Percentiles rank a stretch among this genome's conserved stretches.
Evolutionary conservation across 2,113 vertebrate species (phyloP).

Genomic region (Puntigrus tetrazona): DNA sequence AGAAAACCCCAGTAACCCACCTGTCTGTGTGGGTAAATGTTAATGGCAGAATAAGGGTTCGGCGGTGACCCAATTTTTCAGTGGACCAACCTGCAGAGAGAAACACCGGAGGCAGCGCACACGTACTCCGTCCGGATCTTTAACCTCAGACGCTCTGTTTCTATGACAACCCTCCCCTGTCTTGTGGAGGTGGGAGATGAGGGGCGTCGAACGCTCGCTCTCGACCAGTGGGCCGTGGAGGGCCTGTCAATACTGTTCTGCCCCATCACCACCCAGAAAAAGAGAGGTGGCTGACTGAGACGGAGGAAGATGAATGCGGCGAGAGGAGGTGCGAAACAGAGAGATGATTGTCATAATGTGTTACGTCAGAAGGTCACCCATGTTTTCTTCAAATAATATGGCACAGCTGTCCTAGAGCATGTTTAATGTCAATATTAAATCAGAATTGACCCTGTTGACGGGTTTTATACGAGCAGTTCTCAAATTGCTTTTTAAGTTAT

Average conservation of each 20-base stretch:
- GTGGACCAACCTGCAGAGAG: conserved; percentile 4
- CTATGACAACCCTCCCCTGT: conserved; percentile 41
- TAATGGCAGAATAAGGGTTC: conserved; percentile 24
- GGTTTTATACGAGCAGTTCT: not conserved
- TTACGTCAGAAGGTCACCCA: not conserved
- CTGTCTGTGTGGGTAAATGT: conserved; percentile 1
- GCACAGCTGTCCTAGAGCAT: not conserved
- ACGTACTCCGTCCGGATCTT: not conserved
- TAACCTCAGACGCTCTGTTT: conserved; percentile 21
- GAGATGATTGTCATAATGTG: conserved; percentile 13
- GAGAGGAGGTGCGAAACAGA: not conserved
- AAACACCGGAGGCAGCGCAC: not conserved
- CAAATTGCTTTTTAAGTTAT: not conserved
- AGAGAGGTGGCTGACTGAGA: conserved; percentile 17
- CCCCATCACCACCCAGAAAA: conserved; percentile 35
- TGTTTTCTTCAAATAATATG: conserved; percentile 10
- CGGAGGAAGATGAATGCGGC: not conserved
- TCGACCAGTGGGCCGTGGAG: conserved; percentile 11
- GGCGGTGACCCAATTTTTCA: conserved; percentile 27
- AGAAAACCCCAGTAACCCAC: not conserved
- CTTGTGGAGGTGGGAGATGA: conserved; percentile 30
- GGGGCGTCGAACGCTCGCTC: not conserved
- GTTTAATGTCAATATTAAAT: not conserved
- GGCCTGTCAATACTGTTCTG: conserved; percentile 33
- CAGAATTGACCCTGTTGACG: not conserved